Evolutionary conservation across 1,140 invertebrate genomes (phyloP).

Genomic region (Cherax quadricarinatus): DNA sequence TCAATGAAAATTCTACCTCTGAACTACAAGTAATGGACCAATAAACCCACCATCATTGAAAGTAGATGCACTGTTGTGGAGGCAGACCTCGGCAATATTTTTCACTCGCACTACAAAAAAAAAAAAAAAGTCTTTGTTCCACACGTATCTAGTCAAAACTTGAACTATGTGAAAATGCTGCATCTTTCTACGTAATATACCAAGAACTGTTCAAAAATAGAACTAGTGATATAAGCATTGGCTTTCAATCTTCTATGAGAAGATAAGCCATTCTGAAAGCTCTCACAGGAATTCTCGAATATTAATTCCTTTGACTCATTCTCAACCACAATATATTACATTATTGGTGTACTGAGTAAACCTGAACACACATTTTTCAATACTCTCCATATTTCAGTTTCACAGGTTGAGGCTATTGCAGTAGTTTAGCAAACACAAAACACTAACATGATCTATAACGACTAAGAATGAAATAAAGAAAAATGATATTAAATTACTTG

Average conservation of each 20-base stretch:
- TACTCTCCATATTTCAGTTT: background rate
- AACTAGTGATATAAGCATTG: background rate
- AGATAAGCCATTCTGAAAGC: background rate
- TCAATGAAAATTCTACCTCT: background rate
- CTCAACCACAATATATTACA: background rate
- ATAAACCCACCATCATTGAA: background rate
- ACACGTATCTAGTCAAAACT: background rate
- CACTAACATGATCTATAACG: background rate
- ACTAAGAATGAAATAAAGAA: background rate
- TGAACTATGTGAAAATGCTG: background rate
- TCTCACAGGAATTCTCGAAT: background rate
- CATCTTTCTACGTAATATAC: background rate
- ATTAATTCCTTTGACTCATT: background rate
- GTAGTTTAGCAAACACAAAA: background rate
- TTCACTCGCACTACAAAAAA: slow-evolving; percentile 1
- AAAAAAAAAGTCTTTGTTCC: background rate
- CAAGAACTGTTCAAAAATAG: slow-evolving; percentile 16
- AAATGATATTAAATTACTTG: background rate
- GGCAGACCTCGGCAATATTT: background rate
- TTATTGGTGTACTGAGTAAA: background rate
- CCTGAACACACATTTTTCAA: background rate
- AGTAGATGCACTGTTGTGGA: slow-evolving; percentile 5
- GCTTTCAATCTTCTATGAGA: background rate
- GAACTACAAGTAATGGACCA: background rate
- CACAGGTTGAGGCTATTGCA: background rate